Percentiles rank a stretch among this genome's conserved stretches.
Conservation (phyloP, 2,113 vertebrate species). For the Scophthalmus maximus region DNA sequence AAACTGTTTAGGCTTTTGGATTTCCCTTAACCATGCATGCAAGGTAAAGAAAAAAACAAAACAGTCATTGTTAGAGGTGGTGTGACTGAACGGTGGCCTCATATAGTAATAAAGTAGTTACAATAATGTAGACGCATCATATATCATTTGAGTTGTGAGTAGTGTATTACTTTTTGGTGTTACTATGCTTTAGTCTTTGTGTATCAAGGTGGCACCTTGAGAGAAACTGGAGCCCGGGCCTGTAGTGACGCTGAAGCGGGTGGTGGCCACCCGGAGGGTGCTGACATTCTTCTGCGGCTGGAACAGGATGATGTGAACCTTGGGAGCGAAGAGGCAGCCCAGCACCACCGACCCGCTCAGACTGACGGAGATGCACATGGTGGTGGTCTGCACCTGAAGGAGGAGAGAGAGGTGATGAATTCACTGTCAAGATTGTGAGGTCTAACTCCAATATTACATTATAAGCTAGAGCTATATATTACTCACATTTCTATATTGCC, state of each 20-base stretch:
- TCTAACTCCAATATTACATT: too few relatives aligned
- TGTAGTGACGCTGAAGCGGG: constrained; percentile 89
- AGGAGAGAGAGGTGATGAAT: background rate
- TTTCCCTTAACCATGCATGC: too few relatives aligned
- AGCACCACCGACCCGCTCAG: constrained; percentile 97
- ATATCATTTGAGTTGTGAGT: background rate
- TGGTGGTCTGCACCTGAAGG: constrained; percentile 95
- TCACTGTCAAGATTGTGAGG: background rate
- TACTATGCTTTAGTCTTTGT: background rate
- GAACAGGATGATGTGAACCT: constrained; percentile 97
- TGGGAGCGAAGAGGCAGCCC: constrained; percentile 95
- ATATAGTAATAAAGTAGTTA: background rate
- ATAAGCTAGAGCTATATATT: too few relatives aligned
- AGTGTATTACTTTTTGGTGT: background rate
- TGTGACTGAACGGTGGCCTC: background rate
- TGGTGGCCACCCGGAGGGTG: constrained; percentile 88
- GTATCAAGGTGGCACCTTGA: constrained; percentile 81
- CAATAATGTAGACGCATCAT: background rate
- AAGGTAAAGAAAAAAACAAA: background rate
- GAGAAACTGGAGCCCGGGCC: constrained; percentile 87
- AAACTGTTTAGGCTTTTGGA: background rate
- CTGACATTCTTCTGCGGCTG: constrained; percentile 98
- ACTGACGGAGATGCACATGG: constrained; percentile 98
- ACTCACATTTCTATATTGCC: background rate
- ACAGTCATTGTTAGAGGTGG: background rate